Percentiles rank a stretch among this genome's conserved stretches.
Conservation (phyloP, 2,888 invertebrate genomes). For the Leptura quadrifasciata region DNA sequence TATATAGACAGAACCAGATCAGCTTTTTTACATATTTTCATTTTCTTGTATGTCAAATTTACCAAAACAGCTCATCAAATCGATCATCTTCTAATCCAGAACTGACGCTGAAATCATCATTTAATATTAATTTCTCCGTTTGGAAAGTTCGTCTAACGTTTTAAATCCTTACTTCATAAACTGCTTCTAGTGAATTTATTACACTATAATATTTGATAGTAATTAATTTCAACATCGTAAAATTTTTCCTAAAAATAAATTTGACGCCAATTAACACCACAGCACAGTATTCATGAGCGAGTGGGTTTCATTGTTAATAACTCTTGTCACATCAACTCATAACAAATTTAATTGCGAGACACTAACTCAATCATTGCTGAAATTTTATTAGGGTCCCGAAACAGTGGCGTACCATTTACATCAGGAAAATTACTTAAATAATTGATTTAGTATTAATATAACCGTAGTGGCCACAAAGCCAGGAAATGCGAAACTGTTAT, state of each 20-base stretch:
- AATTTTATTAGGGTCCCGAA: conserved; percentile 31
- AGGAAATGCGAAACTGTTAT: background rate
- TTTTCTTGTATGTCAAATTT: too few relatives aligned
- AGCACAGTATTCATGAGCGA: background rate
- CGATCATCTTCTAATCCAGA: too few relatives aligned
- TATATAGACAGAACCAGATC: too few relatives aligned
- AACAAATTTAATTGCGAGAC: conserved; percentile 22
- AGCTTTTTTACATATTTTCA: too few relatives aligned
- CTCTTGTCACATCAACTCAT: conserved; percentile 16
- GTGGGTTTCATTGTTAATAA: conserved; percentile 30
- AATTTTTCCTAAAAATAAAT: conserved; percentile 28
- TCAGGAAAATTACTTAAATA: conserved; percentile 8
- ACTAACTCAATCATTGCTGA: conserved; percentile 12
- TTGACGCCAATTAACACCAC: background rate
- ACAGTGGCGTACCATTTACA: conserved; percentile 10
- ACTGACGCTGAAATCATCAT: too few relatives aligned
- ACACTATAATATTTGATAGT: background rate
- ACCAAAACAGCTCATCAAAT: too few relatives aligned
- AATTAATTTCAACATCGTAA: background rate
- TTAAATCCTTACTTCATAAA: too few relatives aligned
- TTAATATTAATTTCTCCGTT: too few relatives aligned
- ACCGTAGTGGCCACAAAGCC: background rate
- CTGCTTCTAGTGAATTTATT: too few relatives aligned
- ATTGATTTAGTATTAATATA: conserved; percentile 16
- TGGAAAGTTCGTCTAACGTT: too few relatives aligned